These are phyloP conservation scores for Drosophila oshimai DNA, from an alignment of 1,140 invertebrate genomes.

Conservation along the genomic window DNA sequence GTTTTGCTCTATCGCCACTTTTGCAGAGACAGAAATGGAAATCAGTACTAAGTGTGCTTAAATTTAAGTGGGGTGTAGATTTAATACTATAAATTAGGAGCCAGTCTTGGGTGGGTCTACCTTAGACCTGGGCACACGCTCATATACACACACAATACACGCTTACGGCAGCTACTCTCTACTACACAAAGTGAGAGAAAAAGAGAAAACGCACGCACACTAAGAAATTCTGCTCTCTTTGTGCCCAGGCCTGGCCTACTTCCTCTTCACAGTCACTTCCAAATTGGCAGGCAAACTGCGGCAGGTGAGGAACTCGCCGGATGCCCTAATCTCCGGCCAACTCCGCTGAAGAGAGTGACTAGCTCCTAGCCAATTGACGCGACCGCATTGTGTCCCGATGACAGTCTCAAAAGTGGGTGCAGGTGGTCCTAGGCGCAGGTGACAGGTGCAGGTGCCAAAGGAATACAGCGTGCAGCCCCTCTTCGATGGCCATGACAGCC, in stretches of 20 bases:
- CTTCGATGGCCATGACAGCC: conserved; percentile 36
- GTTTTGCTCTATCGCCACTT: conserved; percentile 3
- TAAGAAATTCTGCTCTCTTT: too few relatives aligned
- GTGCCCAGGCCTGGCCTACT: too few relatives aligned
- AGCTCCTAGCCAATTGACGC: conserved; percentile 45
- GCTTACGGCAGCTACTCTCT: too few relatives aligned
- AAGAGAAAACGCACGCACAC: too few relatives aligned
- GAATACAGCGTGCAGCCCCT: conserved; percentile 34
- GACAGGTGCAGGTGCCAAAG: conserved; percentile 48
- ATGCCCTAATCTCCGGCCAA: conserved; percentile 48
- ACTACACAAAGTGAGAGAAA: too few relatives aligned
- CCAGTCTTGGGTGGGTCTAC: conserved; percentile 2
- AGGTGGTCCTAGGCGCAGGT: background rate
- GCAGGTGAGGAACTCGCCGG: conserved; percentile 52
- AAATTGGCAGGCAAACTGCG: conserved; percentile 5
- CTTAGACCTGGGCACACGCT: too few relatives aligned
- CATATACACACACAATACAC: too few relatives aligned
- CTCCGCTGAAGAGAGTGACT: conserved; percentile 50
- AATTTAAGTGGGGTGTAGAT: background rate
- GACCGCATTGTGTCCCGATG: conserved; percentile 43
- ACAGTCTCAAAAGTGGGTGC: conserved; percentile 39
- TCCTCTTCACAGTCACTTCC: conserved; percentile 49
- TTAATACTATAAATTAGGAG: background rate
- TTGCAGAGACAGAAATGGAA: background rate
- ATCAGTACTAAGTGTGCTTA: conserved; percentile 1